Evolutionary conservation across 2,797 vertebrate species (phyloP).

Genomic region (Xenops minutus): DNA sequence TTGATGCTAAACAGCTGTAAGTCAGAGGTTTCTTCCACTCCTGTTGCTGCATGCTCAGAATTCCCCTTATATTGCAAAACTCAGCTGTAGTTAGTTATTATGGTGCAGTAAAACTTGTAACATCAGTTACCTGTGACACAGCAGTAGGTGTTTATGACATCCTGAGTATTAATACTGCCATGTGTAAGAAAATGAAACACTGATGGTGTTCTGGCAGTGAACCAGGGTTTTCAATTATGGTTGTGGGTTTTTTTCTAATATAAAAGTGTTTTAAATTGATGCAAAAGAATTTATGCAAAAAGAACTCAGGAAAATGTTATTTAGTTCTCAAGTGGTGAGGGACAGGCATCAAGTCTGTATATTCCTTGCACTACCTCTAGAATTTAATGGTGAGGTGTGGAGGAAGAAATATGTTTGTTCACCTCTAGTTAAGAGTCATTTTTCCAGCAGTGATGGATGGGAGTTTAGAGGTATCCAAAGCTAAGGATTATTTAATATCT

Average conservation of each 20-base stretch:
- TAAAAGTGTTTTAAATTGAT: background rate
- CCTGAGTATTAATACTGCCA: slow-evolving; percentile 30
- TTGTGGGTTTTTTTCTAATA: background rate
- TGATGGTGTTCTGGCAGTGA: background rate
- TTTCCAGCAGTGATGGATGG: background rate
- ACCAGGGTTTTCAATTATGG: background rate
- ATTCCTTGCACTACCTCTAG: background rate
- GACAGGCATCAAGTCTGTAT: background rate
- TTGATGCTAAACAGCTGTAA: rapidly evolving
- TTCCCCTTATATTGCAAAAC: background rate
- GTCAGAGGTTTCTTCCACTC: background rate
- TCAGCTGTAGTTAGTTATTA: background rate
- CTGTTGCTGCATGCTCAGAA: background rate
- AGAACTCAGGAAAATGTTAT: background rate
- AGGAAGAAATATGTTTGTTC: background rate
- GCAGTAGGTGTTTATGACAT: slow-evolving; percentile 23
- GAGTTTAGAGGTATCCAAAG: background rate
- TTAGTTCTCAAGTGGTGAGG: background rate
- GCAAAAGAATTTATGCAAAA: background rate
- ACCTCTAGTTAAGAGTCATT: background rate
- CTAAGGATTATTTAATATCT: background rate
- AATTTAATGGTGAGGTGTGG: background rate
- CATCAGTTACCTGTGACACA: background rate
- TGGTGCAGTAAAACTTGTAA: background rate
- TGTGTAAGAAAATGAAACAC: background rate